Evolutionary conservation across 2,888 invertebrate species (phyloP).

Genomic region (Troilus luridus): DNA sequence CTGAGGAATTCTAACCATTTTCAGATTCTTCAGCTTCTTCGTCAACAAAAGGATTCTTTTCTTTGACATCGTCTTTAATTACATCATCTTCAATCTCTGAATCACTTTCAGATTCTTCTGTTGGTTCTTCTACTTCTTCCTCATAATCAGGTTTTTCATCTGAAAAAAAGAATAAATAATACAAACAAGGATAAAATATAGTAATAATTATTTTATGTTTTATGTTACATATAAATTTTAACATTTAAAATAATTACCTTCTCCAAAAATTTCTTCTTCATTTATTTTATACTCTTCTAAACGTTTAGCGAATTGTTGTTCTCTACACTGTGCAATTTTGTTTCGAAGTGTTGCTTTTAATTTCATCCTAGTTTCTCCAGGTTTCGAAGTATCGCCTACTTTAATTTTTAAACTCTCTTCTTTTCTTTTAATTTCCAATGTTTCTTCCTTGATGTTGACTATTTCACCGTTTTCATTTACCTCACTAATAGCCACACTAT

Average conservation of each 20-base stretch:
- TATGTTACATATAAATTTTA: not conserved
- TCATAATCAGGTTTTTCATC: constrained; percentile 67
- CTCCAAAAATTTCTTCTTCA: constrained; percentile 65
- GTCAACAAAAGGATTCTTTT: constrained; percentile 71
- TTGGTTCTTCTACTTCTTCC: constrained; percentile 71
- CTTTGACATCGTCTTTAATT: constrained; percentile 69
- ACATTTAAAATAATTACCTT: not conserved
- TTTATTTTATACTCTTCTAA: constrained; percentile 70
- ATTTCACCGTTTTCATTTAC: constrained; percentile 60
- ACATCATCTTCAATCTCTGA: constrained; percentile 69
- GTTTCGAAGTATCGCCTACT: constrained; percentile 69
- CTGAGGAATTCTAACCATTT: constrained; percentile 14
- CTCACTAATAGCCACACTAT: constrained; percentile 58
- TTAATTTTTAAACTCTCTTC: constrained; percentile 53
- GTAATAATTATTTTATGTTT: no score
- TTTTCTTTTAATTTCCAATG: constrained; percentile 41
- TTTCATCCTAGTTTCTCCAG: constrained; percentile 80
- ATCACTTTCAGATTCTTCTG: constrained; percentile 71
- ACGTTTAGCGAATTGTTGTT: constrained; percentile 79
- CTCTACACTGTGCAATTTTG: constrained; percentile 80
- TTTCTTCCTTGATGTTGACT: constrained; percentile 57
- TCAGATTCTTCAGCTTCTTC: constrained; percentile 71
- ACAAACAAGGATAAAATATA: no score
- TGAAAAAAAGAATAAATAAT: no score
- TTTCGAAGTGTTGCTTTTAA: constrained; percentile 80